Evolutionary conservation across 2,113 vertebrate genomes (phyloP).

Genomic region (Macroglossus sobrinus): DNA sequence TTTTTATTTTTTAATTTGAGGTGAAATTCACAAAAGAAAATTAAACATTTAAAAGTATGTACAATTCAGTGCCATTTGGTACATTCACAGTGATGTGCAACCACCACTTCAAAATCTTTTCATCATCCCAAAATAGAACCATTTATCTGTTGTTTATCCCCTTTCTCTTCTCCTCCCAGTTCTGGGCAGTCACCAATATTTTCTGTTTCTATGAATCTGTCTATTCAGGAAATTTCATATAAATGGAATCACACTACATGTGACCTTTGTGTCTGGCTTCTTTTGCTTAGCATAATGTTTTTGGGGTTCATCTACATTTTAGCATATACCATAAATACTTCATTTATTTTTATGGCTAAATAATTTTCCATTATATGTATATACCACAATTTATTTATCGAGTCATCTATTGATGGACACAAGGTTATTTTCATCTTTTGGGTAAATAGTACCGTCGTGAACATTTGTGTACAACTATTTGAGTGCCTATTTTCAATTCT

Average conservation of each 20-base stretch:
- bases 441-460: background rate
- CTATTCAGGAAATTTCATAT: background rate
- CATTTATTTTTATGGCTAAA: background rate
- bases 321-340: background rate
- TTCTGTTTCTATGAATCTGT: too few species aligned
- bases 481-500: background rate
- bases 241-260: background rate
- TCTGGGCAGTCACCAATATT: background rate
- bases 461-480: background rate
- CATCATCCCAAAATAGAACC: background rate
- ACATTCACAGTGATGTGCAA: background rate
- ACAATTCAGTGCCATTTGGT: background rate
- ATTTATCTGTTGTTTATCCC: too few species aligned
- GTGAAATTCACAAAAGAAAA: too few species aligned
- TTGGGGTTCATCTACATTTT: background rate
- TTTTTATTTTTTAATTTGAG: too few species aligned
- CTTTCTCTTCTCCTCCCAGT: background rate
- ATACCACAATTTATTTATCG: background rate
- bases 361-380: too few species aligned
- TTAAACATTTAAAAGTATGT: too few species aligned
- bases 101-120: background rate
- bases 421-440: background rate
- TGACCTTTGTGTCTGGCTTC: background rate
- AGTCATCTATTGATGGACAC: background rate
- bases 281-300: background rate